Base-by-base conservation (phyloP, 2,113 vertebrate species). In the Upupa epops region DNA sequence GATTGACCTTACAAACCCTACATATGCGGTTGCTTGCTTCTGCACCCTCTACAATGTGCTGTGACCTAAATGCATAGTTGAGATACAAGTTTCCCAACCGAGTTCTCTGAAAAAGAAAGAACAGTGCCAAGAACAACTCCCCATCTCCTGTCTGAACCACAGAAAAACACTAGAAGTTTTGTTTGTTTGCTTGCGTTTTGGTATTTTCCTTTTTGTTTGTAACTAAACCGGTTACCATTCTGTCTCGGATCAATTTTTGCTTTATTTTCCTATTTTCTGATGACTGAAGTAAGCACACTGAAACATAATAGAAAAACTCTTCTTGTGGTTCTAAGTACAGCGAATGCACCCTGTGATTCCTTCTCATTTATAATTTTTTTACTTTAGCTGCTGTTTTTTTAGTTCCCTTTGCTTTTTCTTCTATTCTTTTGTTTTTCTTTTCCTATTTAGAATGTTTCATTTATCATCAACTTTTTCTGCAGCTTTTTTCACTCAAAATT, bases 121-220 rank as follows among this genome's bases (percentile, higher is more conserved):
- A 28, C 18, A 26, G 51, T 86, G 90, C 94, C 96, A 96, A 96
- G 81, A 93, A 92, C 63, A 96, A 92, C 73, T 72, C 66, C 32
- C 8, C 0, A 28, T 88, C 83, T 94, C 77, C 54, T 78, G 59
- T 76, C 77, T 90, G 46, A 93, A 82, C 81, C 80, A 82, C 70
- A 60, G 77, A 86, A 90, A 70, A 40, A 92, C 46, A 78, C 58
- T 42, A 86, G 25, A 79, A 84, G 28, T 58, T 48, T 88, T 77
- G 8, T 26, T 92, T 78, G 10, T 13, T 81, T 83, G 32, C n/a
- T 78, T 63, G 48, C 34, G 60, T 73, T 72, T 65, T 86, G 28
- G 2, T 4, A 18, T 90, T 83, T 80, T 64, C 2, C 2, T 59
- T 46, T 86, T 54, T 64, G 64, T 58, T 77, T 64, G 88, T 77